Conservation (phyloP, 2,797 vertebrate species). For the Labeo calbasu region DNA sequence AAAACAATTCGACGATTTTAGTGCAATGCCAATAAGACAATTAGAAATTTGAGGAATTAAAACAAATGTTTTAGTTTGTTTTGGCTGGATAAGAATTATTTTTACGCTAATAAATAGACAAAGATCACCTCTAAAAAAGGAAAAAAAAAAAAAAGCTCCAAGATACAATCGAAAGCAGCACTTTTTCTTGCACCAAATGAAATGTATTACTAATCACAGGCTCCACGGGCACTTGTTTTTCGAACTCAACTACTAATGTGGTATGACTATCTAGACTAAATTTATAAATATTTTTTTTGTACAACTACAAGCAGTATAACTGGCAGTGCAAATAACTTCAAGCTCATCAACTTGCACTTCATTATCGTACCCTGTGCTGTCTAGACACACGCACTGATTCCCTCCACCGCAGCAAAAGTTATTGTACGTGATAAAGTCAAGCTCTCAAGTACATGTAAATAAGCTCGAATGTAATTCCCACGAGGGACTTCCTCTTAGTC, state of each 20-base stretch:
- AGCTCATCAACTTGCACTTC: conserved; percentile 41
- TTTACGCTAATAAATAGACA: conserved; percentile 28
- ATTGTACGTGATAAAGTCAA: conserved; percentile 10
- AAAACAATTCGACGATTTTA: conserved; percentile 18
- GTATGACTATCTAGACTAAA: conserved; percentile 18
- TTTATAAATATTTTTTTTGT: conserved; percentile 38
- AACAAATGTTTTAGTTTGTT: conserved; percentile 24
- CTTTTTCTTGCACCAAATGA: conserved; percentile 28
- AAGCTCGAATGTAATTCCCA: background rate
- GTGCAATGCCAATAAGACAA: conserved; percentile 43
- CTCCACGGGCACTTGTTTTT: conserved; percentile 38
- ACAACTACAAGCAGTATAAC: conserved; percentile 41
- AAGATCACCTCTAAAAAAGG: conserved; percentile 13
- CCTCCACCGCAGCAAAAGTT: background rate
- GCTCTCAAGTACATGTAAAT: conserved; percentile 10
- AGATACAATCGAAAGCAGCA: conserved; percentile 38
- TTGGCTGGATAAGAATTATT: conserved; percentile 30
- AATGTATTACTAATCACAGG: conserved; percentile 31
- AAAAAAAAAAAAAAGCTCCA: conserved; percentile 2
- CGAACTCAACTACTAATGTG: conserved; percentile 5
- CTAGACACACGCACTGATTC: background rate
- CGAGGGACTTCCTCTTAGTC: conserved; percentile 5
- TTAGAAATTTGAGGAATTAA: conserved; percentile 22
- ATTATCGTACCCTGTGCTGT: conserved; percentile 31
- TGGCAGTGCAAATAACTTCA: conserved; percentile 53